Conservation (phyloP, 2,113 vertebrate species). For the Telmatochromis sp. region DNA sequence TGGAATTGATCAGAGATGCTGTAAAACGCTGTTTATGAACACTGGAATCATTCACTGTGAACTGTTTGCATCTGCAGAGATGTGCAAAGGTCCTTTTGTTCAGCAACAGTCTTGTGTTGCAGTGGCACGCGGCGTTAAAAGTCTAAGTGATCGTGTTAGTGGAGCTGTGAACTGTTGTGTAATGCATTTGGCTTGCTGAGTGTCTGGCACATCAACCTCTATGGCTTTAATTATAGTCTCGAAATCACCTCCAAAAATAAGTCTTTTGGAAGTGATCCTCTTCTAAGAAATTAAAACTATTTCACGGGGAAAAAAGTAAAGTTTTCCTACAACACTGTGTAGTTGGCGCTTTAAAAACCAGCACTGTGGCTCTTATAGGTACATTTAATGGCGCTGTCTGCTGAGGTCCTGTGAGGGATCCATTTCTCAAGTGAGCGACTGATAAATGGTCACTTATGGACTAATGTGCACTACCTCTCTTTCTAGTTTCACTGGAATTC, state of each 20-base stretch:
- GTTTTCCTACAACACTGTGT: neutral
- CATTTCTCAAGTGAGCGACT: neutral
- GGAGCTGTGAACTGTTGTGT: neutral
- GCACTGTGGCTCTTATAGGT: neutral
- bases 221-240: neutral
- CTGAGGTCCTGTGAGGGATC: neutral
- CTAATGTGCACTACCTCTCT: neutral
- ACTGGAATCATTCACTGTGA: neutral
- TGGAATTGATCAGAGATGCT: neutral
- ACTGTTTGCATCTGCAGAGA: neutral
- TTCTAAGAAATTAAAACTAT: neutral
- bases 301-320: neutral
- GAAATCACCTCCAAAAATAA: neutral
- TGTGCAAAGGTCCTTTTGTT: neutral
- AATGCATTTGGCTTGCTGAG: neutral
- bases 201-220: neutral
- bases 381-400: neutral
- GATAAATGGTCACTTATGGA: neutral
- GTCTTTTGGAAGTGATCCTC: neutral
- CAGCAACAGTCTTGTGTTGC: neutral
- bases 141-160: neutral
- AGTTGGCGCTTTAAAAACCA: neutral
- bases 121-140: fast-evolving
- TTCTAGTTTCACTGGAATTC: neutral
- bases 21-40: fast-evolving